phyloP scores from a whole-genome alignment of 2,888 invertebrate genomes.

The Drosophila seclusa region DNA sequence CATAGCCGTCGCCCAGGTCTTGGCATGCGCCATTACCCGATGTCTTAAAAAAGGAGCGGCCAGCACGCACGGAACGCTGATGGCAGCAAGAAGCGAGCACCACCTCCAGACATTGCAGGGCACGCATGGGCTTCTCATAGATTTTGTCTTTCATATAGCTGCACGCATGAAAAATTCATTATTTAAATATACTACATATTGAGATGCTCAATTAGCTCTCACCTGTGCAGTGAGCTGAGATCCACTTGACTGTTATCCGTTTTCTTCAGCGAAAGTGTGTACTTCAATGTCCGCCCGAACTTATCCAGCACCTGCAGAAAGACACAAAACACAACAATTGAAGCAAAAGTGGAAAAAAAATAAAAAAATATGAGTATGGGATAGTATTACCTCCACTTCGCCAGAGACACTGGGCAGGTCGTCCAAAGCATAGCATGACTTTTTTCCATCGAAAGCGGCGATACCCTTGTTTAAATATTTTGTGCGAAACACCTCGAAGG shows the following conservation, averaged over 20 bases:
- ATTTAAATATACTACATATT: neutral
- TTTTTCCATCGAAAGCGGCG: slow-evolving; percentile 91
- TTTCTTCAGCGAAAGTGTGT: slow-evolving; percentile 75
- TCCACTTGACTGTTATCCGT: slow-evolving; percentile 73
- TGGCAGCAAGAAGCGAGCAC: slow-evolving; percentile 87
- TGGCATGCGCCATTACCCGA: slow-evolving; percentile 68
- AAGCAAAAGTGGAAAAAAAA: neutral
- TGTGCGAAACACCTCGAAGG: slow-evolving; percentile 84
- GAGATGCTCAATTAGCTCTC: slow-evolving; percentile 15
- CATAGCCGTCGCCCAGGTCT: slow-evolving; percentile 91
- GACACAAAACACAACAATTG: neutral
- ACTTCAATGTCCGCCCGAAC: slow-evolving; percentile 58
- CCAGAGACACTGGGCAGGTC: slow-evolving; percentile 42
- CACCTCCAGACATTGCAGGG: slow-evolving; percentile 88
- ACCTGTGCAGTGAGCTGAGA: slow-evolving; percentile 77
- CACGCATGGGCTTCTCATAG: slow-evolving; percentile 84
- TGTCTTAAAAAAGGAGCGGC: slow-evolving; percentile 91
- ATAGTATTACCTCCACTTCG: slow-evolving; percentile 69
- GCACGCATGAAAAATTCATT: neutral
- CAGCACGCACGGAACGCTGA: slow-evolving; percentile 70
- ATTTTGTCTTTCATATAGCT: slow-evolving; percentile 80
- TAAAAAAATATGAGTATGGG: neutral
- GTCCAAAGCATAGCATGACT: slow-evolving; percentile 87
- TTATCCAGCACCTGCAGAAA: slow-evolving; percentile 67
- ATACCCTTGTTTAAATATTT: slow-evolving; percentile 84